These are phyloP conservation scores for Tethya wilhelma DNA, from an alignment of 37 sponge, comb jelly and placozoan genomes.

Conservation along the genomic window DNA sequence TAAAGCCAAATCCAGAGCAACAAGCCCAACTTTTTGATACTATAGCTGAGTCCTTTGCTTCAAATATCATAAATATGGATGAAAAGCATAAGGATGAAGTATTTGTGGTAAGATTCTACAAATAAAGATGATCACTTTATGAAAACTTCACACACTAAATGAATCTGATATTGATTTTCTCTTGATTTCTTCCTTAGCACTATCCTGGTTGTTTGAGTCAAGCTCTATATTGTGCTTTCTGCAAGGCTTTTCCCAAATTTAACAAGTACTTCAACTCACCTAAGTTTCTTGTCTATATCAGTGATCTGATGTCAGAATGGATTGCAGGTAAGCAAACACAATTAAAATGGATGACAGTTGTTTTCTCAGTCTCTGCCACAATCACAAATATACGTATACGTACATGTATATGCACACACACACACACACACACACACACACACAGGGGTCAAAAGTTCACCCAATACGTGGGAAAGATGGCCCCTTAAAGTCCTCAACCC, in stretches of 20 bases:
- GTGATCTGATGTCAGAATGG: slow-evolving; percentile 61
- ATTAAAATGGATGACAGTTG: background rate
- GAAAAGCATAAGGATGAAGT: slow-evolving; percentile 49
- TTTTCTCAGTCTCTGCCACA: background rate
- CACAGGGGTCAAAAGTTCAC: no score
- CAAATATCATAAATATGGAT: slow-evolving; percentile 4
- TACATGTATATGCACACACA: background rate
- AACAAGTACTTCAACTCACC: slow-evolving; percentile 23
- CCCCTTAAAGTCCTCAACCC: no score
- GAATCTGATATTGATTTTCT: background rate
- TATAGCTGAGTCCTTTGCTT: slow-evolving; percentile 51
- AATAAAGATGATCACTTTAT: background rate
- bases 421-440: background rate
- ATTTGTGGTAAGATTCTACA: slow-evolving; percentile 72
- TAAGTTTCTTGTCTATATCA: slow-evolving; percentile 40
- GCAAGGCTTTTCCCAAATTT: slow-evolving; percentile 67
- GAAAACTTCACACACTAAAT: background rate
- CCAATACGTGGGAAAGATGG: no score
- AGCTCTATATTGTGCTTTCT: slow-evolving; percentile 66
- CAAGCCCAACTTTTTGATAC: slow-evolving; percentile 57
- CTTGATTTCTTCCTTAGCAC: slow-evolving; percentile 24
- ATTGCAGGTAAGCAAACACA: slow-evolving; percentile 45
- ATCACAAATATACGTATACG: background rate
- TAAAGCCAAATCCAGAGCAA: slow-evolving; percentile 49
- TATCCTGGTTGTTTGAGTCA: slow-evolving; percentile 67